Base-by-base conservation (phyloP, 2,888 invertebrate species). In the Cistogaster globosa region DNA sequence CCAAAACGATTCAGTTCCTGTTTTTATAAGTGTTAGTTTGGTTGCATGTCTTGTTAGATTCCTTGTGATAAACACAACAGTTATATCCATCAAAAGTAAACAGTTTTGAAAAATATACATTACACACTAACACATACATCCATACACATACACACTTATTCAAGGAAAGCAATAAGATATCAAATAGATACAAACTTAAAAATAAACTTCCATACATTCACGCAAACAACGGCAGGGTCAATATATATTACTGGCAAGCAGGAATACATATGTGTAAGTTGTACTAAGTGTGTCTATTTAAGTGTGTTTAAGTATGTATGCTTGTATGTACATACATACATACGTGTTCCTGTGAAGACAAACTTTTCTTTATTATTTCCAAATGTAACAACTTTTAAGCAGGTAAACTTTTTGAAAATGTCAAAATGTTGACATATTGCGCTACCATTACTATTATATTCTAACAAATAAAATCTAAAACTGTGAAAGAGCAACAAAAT, bases 351-450 rank as follows among this genome's bases (percentile, higher is more conserved):
- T 11, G 42, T 42, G 14, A 14, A 11, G 11, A 42, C 3, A 16
- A 18, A 51, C n/a, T n/a, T 48, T 48, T 48, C 48, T 51, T n/a
- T 14, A 63, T 18, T 14, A 26, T 63, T 53, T 18, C 42, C 53
- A 4, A 69, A 42, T 53, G 38, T 45, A 26, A 71, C 45, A 20
- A 57, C 63, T 63, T 71, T 79, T 45, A 9, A 72, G 51, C 38
- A 79, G 65, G 63, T 72, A 58, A 74, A 72, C 55, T 72, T 80
- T 80, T 63, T 67, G 16, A n/a, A 62, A 78, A 62, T 78, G 78
- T 78, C 77, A 78, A 78, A 62, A 69, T 69, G 53, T 78, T 78
- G 78, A 78, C 78, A 69, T 78, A 78, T 78, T 78, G 63, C 36
- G 69, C 78, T 78, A 69, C 20, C 36, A 48, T 48, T 48, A 48